Conservation (phyloP, 2,113 vertebrate species). For the Salvelinus namaycush region DNA sequence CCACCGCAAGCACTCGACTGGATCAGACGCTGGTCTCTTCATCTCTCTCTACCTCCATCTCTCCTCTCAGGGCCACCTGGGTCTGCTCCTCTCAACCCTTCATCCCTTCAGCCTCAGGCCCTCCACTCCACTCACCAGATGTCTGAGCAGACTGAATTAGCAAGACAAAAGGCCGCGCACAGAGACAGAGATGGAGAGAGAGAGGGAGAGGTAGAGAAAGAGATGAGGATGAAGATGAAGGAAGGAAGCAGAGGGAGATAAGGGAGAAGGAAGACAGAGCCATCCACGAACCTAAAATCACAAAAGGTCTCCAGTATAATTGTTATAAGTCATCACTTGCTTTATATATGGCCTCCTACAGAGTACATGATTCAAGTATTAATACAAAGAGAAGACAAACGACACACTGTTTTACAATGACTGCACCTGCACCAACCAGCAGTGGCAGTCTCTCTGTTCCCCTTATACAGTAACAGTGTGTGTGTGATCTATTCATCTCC, state of each 20-base stretch:
- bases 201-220: background rate
- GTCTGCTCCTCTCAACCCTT: background rate
- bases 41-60: background rate
- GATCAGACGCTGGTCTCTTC: background rate
- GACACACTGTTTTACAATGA: background rate
- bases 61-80: background rate
- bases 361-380: too few relatives aligned
- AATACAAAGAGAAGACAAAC: background rate
- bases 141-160: background rate
- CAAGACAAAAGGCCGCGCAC: slow-evolving; percentile 1
- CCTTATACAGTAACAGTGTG: background rate
- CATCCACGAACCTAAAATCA: too few relatives aligned
- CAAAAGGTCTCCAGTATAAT: too few relatives aligned
- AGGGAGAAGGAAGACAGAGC: too few relatives aligned
- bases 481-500: slow-evolving; percentile 11
- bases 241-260: too few relatives aligned
- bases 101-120: background rate
- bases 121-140: slow-evolving; percentile 6
- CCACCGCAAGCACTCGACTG: background rate
- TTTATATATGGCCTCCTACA: too few relatives aligned
- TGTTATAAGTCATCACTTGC: too few relatives aligned
- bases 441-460: too few relatives aligned
- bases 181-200: background rate
- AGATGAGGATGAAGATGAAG: too few relatives aligned
- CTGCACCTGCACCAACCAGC: too few relatives aligned